phyloP scores from a whole-genome alignment of 2,113 vertebrate genomes.

The Zeus faber region DNA sequence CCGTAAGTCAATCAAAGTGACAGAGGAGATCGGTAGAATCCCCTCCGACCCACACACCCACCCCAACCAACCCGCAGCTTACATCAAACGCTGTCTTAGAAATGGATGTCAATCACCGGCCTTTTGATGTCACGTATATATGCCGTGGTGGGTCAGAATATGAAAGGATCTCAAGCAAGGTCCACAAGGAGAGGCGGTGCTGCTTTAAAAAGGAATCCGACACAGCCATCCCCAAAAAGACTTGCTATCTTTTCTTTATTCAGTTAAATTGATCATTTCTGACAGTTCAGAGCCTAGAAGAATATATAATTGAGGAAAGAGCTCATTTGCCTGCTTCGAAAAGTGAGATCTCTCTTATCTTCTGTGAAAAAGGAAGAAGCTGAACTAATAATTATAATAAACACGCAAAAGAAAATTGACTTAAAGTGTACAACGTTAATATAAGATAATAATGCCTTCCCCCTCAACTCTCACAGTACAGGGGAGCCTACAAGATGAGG shows the following conservation, averaged over 20 bases:
- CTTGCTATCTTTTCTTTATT: too few species aligned
- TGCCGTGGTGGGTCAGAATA: conserved; percentile 53
- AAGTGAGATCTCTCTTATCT: conserved; percentile 31
- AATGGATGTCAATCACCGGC: conserved; percentile 62
- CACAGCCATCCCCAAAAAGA: conserved; percentile 32
- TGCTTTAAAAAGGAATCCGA: conserved; percentile 62
- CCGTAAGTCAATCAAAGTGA: conserved; percentile 75
- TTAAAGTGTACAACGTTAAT: conserved; percentile 16
- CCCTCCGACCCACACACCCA: conserved; percentile 13
- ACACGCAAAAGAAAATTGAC: background rate
- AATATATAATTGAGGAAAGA: too few species aligned
- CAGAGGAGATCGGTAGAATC: conserved; percentile 25
- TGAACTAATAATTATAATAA: conserved; percentile 25
- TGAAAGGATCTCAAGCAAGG: conserved; percentile 56
- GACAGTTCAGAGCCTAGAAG: too few species aligned
- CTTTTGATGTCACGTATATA: conserved; percentile 71
- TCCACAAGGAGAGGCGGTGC: conserved; percentile 66
- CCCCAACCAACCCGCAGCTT: conserved; percentile 5
- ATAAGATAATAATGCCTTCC: conserved; percentile 1
- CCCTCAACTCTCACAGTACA: conserved; percentile 55
- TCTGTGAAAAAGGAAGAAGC: too few species aligned
- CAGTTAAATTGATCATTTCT: too few species aligned
- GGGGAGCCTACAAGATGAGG: conserved; percentile 70
- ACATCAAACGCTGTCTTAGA: conserved; percentile 64
- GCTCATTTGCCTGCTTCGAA: too few species aligned